Conservation (phyloP, 2,113 vertebrate species). For the Astur gentilis region DNA sequence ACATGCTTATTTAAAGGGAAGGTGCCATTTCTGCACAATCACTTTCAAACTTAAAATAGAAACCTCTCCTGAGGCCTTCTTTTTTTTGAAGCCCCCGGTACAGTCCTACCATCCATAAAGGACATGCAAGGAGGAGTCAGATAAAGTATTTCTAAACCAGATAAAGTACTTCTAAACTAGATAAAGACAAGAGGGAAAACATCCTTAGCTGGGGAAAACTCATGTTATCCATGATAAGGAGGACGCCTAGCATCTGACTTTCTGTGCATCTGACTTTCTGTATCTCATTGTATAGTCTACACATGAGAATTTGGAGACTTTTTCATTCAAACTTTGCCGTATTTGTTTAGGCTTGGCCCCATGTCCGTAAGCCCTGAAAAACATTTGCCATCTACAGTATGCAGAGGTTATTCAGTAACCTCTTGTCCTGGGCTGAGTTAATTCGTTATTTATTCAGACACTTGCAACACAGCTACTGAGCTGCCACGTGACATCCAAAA, state of each 20-base stretch:
- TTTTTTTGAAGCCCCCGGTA: not conserved
- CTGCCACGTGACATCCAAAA: not conserved
- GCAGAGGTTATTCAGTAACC: not conserved
- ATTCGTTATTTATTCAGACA: not conserved
- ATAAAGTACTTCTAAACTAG: not conserved
- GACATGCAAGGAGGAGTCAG: not conserved
- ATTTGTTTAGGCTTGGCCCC: not conserved
- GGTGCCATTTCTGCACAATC: not conserved
- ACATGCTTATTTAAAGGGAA: not conserved
- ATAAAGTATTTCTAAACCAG: not conserved
- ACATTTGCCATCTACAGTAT: not conserved
- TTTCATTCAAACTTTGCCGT: not conserved
- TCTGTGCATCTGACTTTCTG: not conserved
- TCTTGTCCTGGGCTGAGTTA: not conserved
- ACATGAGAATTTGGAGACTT: not conserved
- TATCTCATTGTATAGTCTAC: conserved; percentile 36
- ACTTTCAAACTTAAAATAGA: conserved; percentile 17
- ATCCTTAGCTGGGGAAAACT: not conserved
- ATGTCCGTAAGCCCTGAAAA: not conserved
- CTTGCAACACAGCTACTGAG: not conserved
- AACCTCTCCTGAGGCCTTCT: not conserved
- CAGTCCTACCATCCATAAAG: not conserved
- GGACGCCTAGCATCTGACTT: not conserved
- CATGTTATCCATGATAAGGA: not conserved
- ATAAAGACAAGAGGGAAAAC: not conserved